Conservation (phyloP, 1,140 invertebrate species). For the Diprion similis region DNA sequence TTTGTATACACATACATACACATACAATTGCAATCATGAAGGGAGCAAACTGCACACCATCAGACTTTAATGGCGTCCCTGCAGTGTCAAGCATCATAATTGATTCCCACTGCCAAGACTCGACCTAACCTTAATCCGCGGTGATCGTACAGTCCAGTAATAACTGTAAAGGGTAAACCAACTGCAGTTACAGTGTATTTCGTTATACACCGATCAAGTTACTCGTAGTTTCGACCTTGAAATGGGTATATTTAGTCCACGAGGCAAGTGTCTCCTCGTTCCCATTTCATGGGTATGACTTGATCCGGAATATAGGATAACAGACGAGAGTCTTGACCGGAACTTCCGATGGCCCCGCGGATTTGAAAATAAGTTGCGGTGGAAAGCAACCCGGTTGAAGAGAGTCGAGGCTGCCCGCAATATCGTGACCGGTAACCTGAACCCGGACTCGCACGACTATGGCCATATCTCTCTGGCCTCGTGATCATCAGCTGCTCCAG, state of each 20-base stretch:
- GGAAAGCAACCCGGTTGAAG: too few relatives aligned
- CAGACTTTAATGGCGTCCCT: background rate
- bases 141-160: background rate
- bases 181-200: background rate
- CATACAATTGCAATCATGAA: too few relatives aligned
- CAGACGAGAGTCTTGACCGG: too few relatives aligned
- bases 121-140: background rate
- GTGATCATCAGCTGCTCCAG: background rate
- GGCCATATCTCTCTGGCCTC: background rate
- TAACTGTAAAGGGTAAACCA: background rate
- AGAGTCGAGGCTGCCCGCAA: background rate
- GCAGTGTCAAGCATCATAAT: background rate
- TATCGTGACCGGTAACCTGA: slow-evolving; percentile 7
- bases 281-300: too few relatives aligned
- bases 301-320: too few relatives aligned
- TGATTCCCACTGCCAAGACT: background rate
- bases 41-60: background rate
- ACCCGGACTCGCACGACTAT: background rate
- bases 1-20: too few relatives aligned
- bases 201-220: background rate
- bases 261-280: too few relatives aligned
- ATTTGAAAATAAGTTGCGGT: too few relatives aligned
- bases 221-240: too few relatives aligned
- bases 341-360: too few relatives aligned
- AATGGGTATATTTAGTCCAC: too few relatives aligned